Evolutionary conservation across 2,888 invertebrate species (phyloP).

Genomic region (Macrosoma leucophasiata): DNA sequence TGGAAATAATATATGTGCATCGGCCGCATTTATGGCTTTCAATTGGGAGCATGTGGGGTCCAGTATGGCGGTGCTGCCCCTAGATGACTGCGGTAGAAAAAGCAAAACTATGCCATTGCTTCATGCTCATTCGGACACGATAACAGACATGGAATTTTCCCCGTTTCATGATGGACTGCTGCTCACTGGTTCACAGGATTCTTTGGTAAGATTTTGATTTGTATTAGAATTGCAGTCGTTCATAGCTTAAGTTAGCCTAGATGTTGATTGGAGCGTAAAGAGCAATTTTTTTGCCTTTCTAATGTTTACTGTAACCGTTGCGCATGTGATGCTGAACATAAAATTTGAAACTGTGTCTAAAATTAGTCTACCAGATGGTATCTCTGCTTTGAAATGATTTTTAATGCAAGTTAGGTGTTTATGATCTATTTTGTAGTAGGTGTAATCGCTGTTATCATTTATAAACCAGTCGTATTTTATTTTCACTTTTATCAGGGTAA

Average conservation of each 20-base stretch:
- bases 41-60: constrained; percentile 96
- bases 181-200: constrained; percentile 93
- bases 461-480: too few relatives aligned
- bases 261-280: constrained; percentile 30
- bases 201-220: constrained; percentile 73
- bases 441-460: too few relatives aligned
- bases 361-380: too few relatives aligned
- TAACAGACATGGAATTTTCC: constrained; percentile 96
- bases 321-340: constrained; percentile 3
- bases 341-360: too few relatives aligned
- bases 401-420: too few relatives aligned
- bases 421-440: too few relatives aligned
- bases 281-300: constrained; percentile 31
- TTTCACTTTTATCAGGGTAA: too few relatives aligned
- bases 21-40: constrained; percentile 95
- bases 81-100: constrained; percentile 92
- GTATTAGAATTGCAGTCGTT: constrained; percentile 5
- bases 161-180: constrained; percentile 95
- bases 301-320: constrained; percentile 27
- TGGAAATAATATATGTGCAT: constrained; percentile 96
- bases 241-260: constrained; percentile 27
- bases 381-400: too few relatives aligned
- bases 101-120: constrained; percentile 91
- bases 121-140: constrained; percentile 91
- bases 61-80: constrained; percentile 90